Evolutionary conservation across 2,888 invertebrate species (phyloP), one percentile per base, ranked within the genome.

Genomic region (Meandrusa payeni): DNA sequence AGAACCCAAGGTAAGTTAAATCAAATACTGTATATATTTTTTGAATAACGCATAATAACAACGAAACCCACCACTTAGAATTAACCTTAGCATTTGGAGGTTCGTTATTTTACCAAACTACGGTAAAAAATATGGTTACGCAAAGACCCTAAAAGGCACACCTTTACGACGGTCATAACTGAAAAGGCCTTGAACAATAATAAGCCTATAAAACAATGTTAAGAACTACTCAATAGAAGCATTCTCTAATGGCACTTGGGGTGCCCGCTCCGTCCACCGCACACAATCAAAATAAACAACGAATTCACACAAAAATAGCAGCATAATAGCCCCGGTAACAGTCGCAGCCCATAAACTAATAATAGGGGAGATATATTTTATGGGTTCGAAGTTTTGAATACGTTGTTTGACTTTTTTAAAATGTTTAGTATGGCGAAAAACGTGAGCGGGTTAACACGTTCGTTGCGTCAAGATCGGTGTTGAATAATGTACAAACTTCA

Each of bases 301-400:
- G 56, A 67, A 73, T 72, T 74, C 80, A 82, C 70, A 78, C 74
- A 81, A 78, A 77, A 79, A 76, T 75, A 76, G 70, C 73, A 69
- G 65, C 69, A 86, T 85, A 86, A 87, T 83, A 77, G 83, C 73
- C 67, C 69, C 60, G 44, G 69, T 69, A 79, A 82, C 79, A 82
- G 80, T 81, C 79, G 74, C 78, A 74, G 71, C 61, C 76, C 76
- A 82, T 85, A 85, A 83, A 86, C 85, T 85, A 87, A 88, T 88
- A 87, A 86, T 85, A 80, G 86, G 87, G 86, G 86, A 87, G 82
- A 71, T 77, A 82, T 86, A 80, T 81, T 87, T 88, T 86, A 86
- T 86, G 83, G 72, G 64, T 72, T 76, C 74, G 76, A 67, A 78
- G 77, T 80, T 86, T 77, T 83, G 82, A 83, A 86, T 85, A 77